Conservation (phyloP, 2,113 vertebrate genomes). For the Catharus fuscescens region DNA sequence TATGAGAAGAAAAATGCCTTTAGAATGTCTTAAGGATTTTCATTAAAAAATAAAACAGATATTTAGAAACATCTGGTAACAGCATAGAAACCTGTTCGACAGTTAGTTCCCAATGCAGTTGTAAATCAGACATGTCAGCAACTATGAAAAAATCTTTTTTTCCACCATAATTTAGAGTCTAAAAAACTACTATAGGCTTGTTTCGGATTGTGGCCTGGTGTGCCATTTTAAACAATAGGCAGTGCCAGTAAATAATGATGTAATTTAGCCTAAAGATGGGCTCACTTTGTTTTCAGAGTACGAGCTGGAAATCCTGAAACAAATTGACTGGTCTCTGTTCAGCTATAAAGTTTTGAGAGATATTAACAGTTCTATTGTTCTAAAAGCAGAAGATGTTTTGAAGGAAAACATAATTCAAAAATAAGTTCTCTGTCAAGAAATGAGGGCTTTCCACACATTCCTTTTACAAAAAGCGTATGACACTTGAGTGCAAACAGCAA, state of each 20-base stretch:
- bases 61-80: neutral
- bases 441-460: neutral
- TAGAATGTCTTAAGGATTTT: neutral
- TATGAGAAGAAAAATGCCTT: neutral
- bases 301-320: neutral
- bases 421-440: neutral
- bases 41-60: neutral
- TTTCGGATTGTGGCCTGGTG: neutral
- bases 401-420: neutral
- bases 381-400: neutral
- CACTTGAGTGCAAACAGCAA: neutral
- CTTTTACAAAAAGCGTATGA: neutral
- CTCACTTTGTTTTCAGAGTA: neutral
- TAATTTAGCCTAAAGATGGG: conserved; percentile 21
- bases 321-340: conserved; percentile 4
- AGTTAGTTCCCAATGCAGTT: neutral
- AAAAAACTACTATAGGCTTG: neutral
- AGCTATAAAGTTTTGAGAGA: conserved; percentile 23
- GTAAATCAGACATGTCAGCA: neutral
- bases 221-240: conserved; percentile 36
- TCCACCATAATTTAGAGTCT: neutral
- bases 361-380: conserved; percentile 1
- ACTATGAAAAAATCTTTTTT: neutral
- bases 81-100: neutral
- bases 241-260: neutral